Conservation (phyloP, 2,113 vertebrate genomes). For the Amphilophus citrinellus region DNA sequence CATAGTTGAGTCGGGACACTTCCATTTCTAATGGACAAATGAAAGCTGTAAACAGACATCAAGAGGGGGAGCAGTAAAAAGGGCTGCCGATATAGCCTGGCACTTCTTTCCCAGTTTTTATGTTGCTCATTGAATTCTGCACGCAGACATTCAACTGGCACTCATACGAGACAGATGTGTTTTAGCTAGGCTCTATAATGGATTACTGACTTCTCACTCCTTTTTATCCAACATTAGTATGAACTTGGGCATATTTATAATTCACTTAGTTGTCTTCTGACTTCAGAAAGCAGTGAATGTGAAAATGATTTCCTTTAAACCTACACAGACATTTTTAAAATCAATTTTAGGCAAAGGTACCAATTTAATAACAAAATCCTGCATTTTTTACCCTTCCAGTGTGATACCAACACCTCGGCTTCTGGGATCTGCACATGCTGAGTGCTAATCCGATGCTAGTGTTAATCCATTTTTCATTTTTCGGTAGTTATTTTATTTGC, state of each 20-base stretch:
- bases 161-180: slow-evolving; percentile 19
- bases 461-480: not conserved
- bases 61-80: slow-evolving; percentile 12
- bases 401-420: not conserved
- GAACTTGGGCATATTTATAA: not conserved
- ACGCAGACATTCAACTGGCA: slow-evolving; percentile 14
- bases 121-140: slow-evolving; percentile 22
- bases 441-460: not conserved
- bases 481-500: not conserved
- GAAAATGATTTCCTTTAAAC: not conserved
- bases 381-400: not conserved
- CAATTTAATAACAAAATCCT: not conserved
- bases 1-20: slow-evolving; percentile 12
- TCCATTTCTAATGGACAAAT: slow-evolving; percentile 9
- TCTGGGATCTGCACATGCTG: not conserved
- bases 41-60: slow-evolving; percentile 13
- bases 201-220: not conserved
- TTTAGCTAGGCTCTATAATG: not conserved
- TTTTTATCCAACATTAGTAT: not conserved
- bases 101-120: not conserved
- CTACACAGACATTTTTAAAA: not conserved
- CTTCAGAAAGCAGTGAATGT: not conserved
- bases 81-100: not conserved
- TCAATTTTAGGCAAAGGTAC: not conserved
- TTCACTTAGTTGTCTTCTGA: not conserved